Evolutionary conservation across 1,140 invertebrate species (phyloP).

Genomic region (Alviniconcha marisindica): DNA sequence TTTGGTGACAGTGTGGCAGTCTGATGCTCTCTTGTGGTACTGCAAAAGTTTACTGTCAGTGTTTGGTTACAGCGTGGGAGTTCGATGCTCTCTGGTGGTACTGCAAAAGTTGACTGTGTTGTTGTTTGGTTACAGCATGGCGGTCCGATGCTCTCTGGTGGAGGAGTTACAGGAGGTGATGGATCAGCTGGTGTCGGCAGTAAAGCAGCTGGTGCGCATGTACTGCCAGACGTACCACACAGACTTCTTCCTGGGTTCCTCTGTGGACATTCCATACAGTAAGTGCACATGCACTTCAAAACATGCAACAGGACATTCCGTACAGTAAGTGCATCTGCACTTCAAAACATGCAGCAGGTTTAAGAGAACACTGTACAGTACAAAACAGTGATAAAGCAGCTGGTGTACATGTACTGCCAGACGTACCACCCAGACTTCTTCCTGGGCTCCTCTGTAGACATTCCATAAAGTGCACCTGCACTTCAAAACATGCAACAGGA

Average conservation of each 20-base stretch:
- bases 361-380: too few species aligned
- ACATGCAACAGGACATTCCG: too few species aligned
- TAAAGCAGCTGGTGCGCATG: constrained; percentile 86
- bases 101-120: not conserved
- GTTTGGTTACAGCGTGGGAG: too few species aligned
- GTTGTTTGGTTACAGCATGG: constrained; percentile 54
- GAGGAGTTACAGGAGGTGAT: constrained; percentile 70
- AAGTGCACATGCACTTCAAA: constrained; percentile 17
- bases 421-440: constrained; percentile 89
- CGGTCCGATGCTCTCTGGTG: constrained; percentile 61
- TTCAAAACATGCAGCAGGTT: too few species aligned
- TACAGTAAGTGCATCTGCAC: constrained; percentile 51
- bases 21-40: too few species aligned
- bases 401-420: not conserved
- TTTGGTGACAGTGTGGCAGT: too few species aligned
- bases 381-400: too few species aligned
- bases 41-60: too few species aligned
- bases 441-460: constrained; percentile 57
- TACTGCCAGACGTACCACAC: constrained; percentile 90
- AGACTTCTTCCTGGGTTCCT: constrained; percentile 80
- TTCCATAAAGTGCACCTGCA: too few species aligned
- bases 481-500: too few species aligned
- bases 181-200: constrained; percentile 84
- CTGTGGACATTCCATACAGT: constrained; percentile 60
- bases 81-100: too few species aligned